Base-by-base conservation (phyloP, 2,888 invertebrate genomes). In the Xestia ashworthii region DNA sequence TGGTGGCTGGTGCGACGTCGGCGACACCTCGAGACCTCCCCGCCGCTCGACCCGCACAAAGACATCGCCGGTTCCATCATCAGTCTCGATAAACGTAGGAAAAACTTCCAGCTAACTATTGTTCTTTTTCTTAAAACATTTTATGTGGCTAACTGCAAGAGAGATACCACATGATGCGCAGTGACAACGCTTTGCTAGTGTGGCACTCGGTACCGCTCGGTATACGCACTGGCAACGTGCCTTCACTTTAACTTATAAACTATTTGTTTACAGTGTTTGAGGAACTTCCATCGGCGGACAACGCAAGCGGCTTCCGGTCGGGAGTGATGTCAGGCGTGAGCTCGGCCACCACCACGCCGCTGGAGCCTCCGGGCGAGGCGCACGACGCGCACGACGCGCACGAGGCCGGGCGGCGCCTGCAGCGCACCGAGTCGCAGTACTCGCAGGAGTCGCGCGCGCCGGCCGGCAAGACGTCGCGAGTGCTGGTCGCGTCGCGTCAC, bases 1-100 rank as follows among this genome's bases (percentile, higher is more conserved):
- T 99, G 98, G 98, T 98, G 99, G 98, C 96, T 99, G 70, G 98
- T 99, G 71, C 97, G 98, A 71, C 97, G 98, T 88, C 98, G 98
- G 88, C 97, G 97, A 85, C 97, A 97, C 82, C 95, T 97, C 74
- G 97, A 98, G 89, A 97, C 97, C 58, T 95, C 96, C 84, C 95
- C 97, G 81, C 97, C 97, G 71, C 95, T 97, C 69, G 97, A 97
- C 90, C 96, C 95, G 5, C 97, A 97, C 83, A 95, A 97, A 78
- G 98, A 98, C 87, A 97, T 97, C 87, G 96, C 97, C 82, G 98
- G 98, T 55, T 98, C 98, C 72, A 98, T 98, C 90, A 98, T 98
- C 89, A 98, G 98, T 91, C 97, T 98, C 86, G 98, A 98, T 93
- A 98, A 98, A 97, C 93, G 98, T 98, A 81, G 14, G 62, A 19